Evolutionary conservation across 1,140 invertebrate species (phyloP), one percentile per base, ranked within the genome.

Genomic region (Lineus longissimus): DNA sequence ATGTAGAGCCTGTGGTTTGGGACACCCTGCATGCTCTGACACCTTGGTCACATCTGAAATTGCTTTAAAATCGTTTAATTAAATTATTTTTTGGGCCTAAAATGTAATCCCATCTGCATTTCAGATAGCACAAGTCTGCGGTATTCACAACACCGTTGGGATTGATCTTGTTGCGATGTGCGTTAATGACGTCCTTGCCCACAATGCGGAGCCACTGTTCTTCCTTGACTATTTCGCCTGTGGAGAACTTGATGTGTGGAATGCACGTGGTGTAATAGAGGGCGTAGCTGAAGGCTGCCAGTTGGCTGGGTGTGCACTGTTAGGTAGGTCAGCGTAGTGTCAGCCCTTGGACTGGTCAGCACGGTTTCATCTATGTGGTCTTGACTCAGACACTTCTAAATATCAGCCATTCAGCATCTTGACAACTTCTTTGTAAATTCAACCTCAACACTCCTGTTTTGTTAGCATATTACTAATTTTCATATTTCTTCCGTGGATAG

Each of bases 151-250:
- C 67, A 91, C 90, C 0, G 87, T 98, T 61, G 97, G 96, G 1
- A 90, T 95, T 71, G 97, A 98, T 84, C 85, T 98, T 33, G 95
- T 99, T 11, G 96, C 95, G 11, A 97, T 97, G 93, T 96, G 94
- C 77, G 95, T 95, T 1, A 99, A 99, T 84, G 95, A 98, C 81
- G 88, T 98, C 55, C 82, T 98, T 23, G 93, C 92, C 43, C 90
- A 95, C 69, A 95, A 94, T 23, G 96, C 95, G 0, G 92, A 95
- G 74, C 95, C 95, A 0, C 83, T 98, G 51, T 96, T 94, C 62
- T 98, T 98, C 77, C 82, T 98, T 0, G 95, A 98, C 84, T 98
- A 98, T 80, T 97, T 95, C 82, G 93, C 95, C 13, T 94, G 91
- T 77, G 92, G 94, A 2, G 85, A 88, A 64, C 83, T 98, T 47